A percentile compares a stretch with the other conserved stretches of the same genome.
phyloP scores from a whole-genome alignment of 2,797 vertebrate genomes.

The Microctenopoma stevenorrisi region DNA sequence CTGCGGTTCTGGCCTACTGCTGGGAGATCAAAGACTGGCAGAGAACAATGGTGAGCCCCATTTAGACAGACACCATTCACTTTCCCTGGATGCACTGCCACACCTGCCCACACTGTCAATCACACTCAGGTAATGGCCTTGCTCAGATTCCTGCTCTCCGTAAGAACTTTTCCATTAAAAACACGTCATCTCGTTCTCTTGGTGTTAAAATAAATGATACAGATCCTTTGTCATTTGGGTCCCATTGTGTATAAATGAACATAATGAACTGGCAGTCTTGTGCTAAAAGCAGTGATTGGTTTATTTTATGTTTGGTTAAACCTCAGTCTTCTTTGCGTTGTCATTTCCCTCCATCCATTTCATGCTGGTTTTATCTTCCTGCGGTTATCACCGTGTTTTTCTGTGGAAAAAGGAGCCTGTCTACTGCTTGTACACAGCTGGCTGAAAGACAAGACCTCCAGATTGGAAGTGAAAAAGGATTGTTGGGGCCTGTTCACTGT shows the following conservation, averaged over 20 bases:
- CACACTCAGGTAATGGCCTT: slow-evolving; percentile 68
- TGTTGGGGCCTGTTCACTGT: slow-evolving; percentile 67
- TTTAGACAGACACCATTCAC: slow-evolving; percentile 66
- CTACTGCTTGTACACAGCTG: slow-evolving; percentile 79
- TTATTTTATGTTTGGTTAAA: slow-evolving; percentile 30
- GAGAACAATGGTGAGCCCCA: slow-evolving; percentile 89
- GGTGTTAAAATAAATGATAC: background rate
- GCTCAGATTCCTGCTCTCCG: slow-evolving; percentile 19
- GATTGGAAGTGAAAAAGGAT: slow-evolving; percentile 68
- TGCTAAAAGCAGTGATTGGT: slow-evolving; percentile 2
- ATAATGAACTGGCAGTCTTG: background rate
- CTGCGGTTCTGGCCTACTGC: slow-evolving; percentile 85
- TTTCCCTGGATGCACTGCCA: slow-evolving; percentile 81
- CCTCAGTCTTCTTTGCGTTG: slow-evolving; percentile 42
- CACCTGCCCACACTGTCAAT: slow-evolving; percentile 87
- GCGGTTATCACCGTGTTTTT: slow-evolving; percentile 69
- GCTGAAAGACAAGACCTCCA: slow-evolving; percentile 71
- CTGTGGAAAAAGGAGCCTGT: slow-evolving; percentile 74
- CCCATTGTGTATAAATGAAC: background rate
- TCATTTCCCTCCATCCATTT: slow-evolving; percentile 57
- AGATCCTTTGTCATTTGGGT: background rate
- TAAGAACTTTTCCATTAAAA: slow-evolving; percentile 4
- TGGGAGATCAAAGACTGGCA: slow-evolving; percentile 89
- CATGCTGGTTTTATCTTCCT: slow-evolving; percentile 66
- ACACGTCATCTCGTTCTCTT: background rate